Evolutionary conservation across 2,888 invertebrate genomes (phyloP), one percentile per base, ranked within the genome.

Genomic region (Orgyia antiqua): DNA sequence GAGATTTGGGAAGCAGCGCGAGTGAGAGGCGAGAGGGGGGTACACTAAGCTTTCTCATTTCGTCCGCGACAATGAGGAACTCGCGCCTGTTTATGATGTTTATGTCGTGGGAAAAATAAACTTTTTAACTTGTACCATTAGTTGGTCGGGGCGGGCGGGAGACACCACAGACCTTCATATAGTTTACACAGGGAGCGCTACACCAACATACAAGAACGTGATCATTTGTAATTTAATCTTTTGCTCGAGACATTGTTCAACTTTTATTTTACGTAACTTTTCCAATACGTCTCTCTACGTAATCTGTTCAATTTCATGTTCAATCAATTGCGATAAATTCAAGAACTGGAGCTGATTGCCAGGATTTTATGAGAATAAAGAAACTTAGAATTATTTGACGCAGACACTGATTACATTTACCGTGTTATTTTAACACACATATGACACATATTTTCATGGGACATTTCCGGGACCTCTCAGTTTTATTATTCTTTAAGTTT

Each of bases 81-180:
- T 27, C 38, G 29, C 20, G 39, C 24, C 31, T 38, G 51, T 36
- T 48, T 32, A 29, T 45, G 51, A 45, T 43, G 41, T 47, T 32
- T 33, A 41, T 36, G 21, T 30, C 36, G 33, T 6, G 34, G 33
- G 31, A 34, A 38, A 45, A 29, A 10, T 4, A 33, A 40, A 48
- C 40, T 38, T 52, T 45, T 33, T 38, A 52, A 49, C 36, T 49
- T 42, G 33, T 35, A 42, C 31, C 24, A 31, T 27, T 42, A n/a
- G n/a, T n/a, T n/a, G n/a, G n/a, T 19, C 19, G 9, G 20, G 12
- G 18, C 12, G 13, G 13, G 18, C 18, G 12, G 12, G 13, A 21
- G 18, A 19, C 17, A 19, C 20, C 10, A 7, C 18, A 29, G 8
- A 10, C 24, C 17, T n/a, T n/a, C n/a, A n/a, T n/a, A n/a, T n/a